These are phyloP conservation scores for Empidonax alnorum DNA, from an alignment of 2,113 vertebrate genomes.

Conservation along the genomic window DNA sequence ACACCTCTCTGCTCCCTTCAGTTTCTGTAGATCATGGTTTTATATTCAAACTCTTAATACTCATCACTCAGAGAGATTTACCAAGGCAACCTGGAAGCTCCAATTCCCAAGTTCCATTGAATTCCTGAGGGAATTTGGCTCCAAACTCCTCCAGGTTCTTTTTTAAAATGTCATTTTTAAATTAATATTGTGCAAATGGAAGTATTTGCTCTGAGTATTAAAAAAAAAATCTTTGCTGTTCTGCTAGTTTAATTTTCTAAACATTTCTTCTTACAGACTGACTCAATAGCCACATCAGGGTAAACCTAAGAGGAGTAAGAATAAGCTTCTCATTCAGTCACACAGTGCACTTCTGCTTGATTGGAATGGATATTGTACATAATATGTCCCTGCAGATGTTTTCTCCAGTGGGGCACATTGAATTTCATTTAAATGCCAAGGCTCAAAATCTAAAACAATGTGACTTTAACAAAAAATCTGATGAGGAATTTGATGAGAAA, in stretches of 20 bases:
- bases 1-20: not conserved
- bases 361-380: constrained; percentile 84
- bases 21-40: not conserved
- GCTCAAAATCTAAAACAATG: constrained; percentile 86
- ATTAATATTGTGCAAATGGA: constrained; percentile 67
- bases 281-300: constrained; percentile 79
- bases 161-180: constrained; percentile 24
- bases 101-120: not conserved
- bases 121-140: constrained; percentile 23
- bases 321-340: constrained; percentile 76
- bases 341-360: constrained; percentile 74
- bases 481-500: constrained; percentile 88
- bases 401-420: constrained; percentile 81
- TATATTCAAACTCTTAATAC: not conserved
- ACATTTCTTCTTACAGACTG: constrained; percentile 68
- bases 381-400: constrained; percentile 84
- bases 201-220: constrained; percentile 71
- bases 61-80: not conserved
- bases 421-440: constrained; percentile 87
- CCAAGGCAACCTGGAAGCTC: not conserved
- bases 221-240: constrained; percentile 40
- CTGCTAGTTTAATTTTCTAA: constrained; percentile 79
- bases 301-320: constrained; percentile 73
- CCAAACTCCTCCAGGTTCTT: not conserved
- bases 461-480: constrained; percentile 86